A percentile compares a stretch with the other conserved stretches of the same genome.
Evolutionary conservation across 2,888 invertebrate genomes (phyloP).

Genomic region (Spicauda simplicius): DNA sequence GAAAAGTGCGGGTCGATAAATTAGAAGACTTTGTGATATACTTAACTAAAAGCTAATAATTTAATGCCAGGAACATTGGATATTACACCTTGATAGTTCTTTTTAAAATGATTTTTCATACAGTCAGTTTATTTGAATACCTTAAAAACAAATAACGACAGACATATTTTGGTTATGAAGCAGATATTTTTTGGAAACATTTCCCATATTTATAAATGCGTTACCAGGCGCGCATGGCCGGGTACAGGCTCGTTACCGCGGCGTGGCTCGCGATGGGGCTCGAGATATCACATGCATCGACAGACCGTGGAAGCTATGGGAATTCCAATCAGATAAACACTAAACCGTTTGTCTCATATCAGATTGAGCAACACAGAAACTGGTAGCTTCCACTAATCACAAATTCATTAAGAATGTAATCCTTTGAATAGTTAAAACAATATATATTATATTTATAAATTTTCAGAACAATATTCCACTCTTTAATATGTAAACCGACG

Average conservation of each 20-base stretch:
- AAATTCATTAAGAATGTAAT: background rate
- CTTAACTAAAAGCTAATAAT: background rate
- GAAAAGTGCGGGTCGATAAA: background rate
- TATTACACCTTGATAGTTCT: too few relatives aligned
- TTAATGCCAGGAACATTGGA: background rate
- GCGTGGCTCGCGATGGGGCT: background rate
- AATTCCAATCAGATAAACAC: conserved; percentile 4
- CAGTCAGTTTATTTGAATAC: too few relatives aligned
- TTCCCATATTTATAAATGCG: background rate
- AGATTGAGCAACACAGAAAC: conserved; percentile 4
- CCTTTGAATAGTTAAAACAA: too few relatives aligned
- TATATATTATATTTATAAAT: too few relatives aligned
- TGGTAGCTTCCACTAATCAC: background rate
- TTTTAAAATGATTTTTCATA: too few relatives aligned
- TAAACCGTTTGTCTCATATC: conserved; percentile 7
- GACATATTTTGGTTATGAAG: background rate
- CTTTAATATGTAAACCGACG: too few relatives aligned
- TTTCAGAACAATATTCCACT: too few relatives aligned
- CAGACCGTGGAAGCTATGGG: background rate
- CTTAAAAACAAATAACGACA: background rate
- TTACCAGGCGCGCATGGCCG: too few relatives aligned
- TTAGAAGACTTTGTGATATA: background rate
- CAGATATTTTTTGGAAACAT: background rate
- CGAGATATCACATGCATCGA: background rate
- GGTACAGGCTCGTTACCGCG: background rate